phyloP scores from a whole-genome alignment of 2,888 invertebrate genomes.

The Meiosimyza decipiens region DNA sequence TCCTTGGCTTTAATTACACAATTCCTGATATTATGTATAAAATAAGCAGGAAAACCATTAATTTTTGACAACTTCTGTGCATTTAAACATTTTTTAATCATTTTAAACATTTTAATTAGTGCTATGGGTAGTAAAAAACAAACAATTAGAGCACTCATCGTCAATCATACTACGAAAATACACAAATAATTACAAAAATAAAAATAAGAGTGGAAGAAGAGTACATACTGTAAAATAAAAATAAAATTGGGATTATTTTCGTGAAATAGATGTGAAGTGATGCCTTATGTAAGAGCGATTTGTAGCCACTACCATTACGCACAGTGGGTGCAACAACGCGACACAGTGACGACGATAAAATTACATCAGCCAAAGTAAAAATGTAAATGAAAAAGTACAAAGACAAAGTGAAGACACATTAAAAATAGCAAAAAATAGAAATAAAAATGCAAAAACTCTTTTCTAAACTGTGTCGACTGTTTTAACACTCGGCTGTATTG shows the following conservation, averaged over 20 bases:
- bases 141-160: slow-evolving; percentile 7
- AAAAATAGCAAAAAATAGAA: slow-evolving; percentile 18
- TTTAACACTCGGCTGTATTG: neutral
- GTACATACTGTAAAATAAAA: neutral
- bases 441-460: slow-evolving; percentile 9
- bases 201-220: neutral
- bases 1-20: too few relatives aligned
- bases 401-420: neutral
- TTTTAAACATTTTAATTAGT: slow-evolving; percentile 23
- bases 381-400: neutral
- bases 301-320: neutral
- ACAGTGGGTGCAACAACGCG: slow-evolving; percentile 4
- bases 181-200: neutral
- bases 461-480: slow-evolving; percentile 27
- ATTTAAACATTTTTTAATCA: too few relatives aligned
- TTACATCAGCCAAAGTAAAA: slow-evolving; percentile 4
- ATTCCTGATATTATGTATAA: too few relatives aligned
- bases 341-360: slow-evolving; percentile 29
- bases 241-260: slow-evolving; percentile 3
- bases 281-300: slow-evolving; percentile 25
- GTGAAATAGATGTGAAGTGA: slow-evolving; percentile 2
- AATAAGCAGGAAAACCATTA: too few relatives aligned
- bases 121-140: slow-evolving; percentile 24
- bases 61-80: too few relatives aligned
- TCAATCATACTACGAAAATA: neutral